These are phyloP conservation scores for Cyanoramphus novaezelandiae DNA, from an alignment of 2,113 vertebrate species.

Conservation along the genomic window DNA sequence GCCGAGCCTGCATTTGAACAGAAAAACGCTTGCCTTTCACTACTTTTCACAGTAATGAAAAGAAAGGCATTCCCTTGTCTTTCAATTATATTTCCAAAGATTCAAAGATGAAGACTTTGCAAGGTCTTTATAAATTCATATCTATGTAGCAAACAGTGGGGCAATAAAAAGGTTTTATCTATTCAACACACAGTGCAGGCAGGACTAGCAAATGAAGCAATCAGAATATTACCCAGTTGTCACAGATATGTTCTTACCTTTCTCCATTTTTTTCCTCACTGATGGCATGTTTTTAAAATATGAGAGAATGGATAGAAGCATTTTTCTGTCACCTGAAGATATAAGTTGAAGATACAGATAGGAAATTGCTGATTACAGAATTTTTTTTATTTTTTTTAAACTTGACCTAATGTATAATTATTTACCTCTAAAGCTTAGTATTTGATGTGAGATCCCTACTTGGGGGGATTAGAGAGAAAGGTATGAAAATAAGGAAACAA, in stretches of 20 bases:
- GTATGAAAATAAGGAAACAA: neutral
- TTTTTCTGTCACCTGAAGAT: neutral
- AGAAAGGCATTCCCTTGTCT: neutral
- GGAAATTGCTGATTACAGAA: neutral
- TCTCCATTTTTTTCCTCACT: neutral
- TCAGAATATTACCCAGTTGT: neutral
- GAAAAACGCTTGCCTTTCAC: neutral
- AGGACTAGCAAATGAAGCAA: neutral
- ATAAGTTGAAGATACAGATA: neutral
- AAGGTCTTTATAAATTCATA: neutral
- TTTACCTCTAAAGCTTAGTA: neutral
- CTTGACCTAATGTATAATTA: neutral
- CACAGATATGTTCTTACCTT: neutral
- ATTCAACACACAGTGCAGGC: neutral
- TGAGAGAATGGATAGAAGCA: neutral
- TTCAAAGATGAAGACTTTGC: neutral
- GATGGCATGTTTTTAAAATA: neutral
- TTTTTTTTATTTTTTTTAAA: neutral
- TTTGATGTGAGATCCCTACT: neutral
- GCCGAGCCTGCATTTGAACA: neutral
- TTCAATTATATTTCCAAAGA: neutral
- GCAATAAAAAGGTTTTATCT: neutral
- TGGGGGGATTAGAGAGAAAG: neutral
- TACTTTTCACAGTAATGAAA: neutral
- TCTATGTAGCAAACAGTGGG: neutral